phyloP scores from a whole-genome alignment of 2,113 vertebrate genomes.

The Alouatta palliata region DNA sequence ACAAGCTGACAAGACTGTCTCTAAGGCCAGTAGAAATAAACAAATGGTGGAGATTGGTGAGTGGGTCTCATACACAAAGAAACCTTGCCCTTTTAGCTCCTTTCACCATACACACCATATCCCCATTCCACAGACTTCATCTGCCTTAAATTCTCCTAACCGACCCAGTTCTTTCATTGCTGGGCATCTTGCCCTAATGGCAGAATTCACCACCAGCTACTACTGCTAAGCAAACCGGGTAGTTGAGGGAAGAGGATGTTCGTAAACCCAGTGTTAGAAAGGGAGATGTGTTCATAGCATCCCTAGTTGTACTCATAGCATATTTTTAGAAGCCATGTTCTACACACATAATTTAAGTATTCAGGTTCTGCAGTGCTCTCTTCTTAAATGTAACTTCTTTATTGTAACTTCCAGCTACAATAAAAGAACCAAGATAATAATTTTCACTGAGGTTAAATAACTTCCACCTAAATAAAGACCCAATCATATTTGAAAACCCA shows the following conservation, averaged over 20 bases:
- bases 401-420: neutral
- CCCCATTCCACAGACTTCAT: neutral
- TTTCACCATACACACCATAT: neutral
- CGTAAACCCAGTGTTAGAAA: neutral
- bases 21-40: neutral
- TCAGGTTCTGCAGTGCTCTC: neutral
- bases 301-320: neutral
- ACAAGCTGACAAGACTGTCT: neutral
- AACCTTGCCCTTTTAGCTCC: neutral
- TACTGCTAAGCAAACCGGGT: neutral
- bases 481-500: conserved; percentile 19
- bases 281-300: neutral
- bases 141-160: neutral
- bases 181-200: conserved; percentile 13
- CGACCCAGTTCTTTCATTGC: neutral
- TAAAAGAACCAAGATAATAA: neutral
- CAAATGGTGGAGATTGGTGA: neutral
- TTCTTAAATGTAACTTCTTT: too few relatives aligned
- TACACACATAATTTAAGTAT: neutral
- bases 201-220: neutral
- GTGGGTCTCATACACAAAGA: neutral
- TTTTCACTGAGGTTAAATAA: neutral
- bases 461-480: neutral
- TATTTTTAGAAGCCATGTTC: neutral
- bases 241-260: neutral